Base-by-base conservation (phyloP, 2,888 invertebrate genomes). In the Orgyia antiqua region DNA sequence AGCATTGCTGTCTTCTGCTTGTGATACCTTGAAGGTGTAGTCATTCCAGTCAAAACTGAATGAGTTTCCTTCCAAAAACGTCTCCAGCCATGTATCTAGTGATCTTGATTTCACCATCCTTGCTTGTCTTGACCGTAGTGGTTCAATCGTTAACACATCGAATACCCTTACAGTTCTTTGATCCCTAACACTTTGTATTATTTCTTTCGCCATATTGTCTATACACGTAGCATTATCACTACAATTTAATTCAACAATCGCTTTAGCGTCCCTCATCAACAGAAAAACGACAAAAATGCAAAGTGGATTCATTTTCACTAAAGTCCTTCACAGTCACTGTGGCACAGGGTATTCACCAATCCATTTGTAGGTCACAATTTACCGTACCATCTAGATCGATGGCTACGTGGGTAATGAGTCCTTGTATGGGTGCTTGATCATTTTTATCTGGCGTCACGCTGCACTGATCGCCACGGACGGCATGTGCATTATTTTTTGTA, bases 221-320 rank as follows among this genome's bases (percentile, higher is more conserved):
- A 90, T 77, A 51, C 90, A 90, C 39, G 88, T 89, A 17, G 89
- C 88, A 67, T 90, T 90, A 54, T 90, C 89, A 64, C 87, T 87
- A 70, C 90, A 90, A 51, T 68, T 75, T 13, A 87, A 50, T 51
- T 86, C 78, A 36, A 82, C 69, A 27, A 74, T 66, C 34, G 74
- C 71, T 31, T 55, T 53, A 41, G 65, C 72, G 34, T 69, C 68
- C 29, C 74, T 71, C 45, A 77, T 54, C 42, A 77, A 48, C 52
- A 74, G 51, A 33, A 77, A 63, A 50, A 73, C 71, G 42, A 83
- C 45, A 38, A 86, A 49, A 50, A 68, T 63, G 54, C 70, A 62
- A 42, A 78, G 53, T 50, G 70, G 69, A 72, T 75, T 78, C 86
- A 86, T 86, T 65, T 72, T 76, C 73, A 76, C 76, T 50, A 51